Conservation (phyloP, 2,797 vertebrate genomes). For the Anisognathus igniventris region DNA sequence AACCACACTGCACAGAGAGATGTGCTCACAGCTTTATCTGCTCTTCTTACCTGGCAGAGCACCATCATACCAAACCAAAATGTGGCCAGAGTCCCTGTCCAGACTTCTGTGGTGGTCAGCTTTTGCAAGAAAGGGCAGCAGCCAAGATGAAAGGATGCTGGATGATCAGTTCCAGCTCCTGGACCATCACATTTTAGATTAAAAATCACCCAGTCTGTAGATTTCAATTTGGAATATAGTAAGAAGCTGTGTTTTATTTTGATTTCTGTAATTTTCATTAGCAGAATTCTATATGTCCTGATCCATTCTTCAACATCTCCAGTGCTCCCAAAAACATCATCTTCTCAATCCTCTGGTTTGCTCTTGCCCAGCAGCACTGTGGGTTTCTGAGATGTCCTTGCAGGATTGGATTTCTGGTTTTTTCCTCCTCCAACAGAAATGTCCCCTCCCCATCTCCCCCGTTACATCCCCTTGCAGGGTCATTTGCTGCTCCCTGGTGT, state of each 20-base stretch:
- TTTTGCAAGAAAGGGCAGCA: neutral
- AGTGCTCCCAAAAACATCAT: neutral
- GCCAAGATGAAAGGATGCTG: neutral
- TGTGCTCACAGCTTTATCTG: neutral
- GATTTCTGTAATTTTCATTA: neutral
- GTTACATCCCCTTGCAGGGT: conserved; percentile 24
- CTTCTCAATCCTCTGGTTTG: neutral
- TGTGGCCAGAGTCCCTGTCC: neutral
- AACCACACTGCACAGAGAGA: neutral
- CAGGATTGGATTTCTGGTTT: neutral
- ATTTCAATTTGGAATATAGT: neutral
- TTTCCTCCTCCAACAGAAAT: neutral
- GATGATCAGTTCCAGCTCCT: neutral
- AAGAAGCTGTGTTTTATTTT: neutral
- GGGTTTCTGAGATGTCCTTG: neutral
- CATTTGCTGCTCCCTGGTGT: neutral
- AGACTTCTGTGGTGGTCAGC: neutral
- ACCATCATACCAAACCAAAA: neutral
- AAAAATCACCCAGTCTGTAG: neutral
- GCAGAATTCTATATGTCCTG: neutral
- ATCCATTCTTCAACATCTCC: neutral
- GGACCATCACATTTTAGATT: neutral
- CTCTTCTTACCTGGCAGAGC: neutral
- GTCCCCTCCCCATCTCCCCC: neutral
- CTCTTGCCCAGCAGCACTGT: neutral